These are phyloP conservation scores for Xestia c-nigrum DNA, from an alignment of 2,888 invertebrate species.

Conservation along the genomic window DNA sequence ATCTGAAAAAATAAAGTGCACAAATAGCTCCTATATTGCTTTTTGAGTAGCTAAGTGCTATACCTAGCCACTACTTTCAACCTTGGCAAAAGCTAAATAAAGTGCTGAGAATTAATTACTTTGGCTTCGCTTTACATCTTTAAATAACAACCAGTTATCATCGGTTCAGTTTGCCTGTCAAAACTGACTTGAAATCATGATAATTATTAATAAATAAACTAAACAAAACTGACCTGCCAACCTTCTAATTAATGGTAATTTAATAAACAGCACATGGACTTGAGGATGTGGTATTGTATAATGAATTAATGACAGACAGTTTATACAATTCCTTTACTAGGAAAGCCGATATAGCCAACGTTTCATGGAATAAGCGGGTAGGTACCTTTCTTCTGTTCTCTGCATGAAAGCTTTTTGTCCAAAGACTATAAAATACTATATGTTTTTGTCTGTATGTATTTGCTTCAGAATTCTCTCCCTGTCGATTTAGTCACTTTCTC, in stretches of 20 bases:
- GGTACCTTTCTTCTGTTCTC: background rate
- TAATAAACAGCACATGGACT: background rate
- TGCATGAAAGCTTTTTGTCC: background rate
- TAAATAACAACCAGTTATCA: background rate
- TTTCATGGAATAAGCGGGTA: background rate
- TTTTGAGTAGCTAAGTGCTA: background rate
- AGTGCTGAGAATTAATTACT: background rate
- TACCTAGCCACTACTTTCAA: background rate
- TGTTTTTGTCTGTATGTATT: background rate
- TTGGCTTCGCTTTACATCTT: background rate
- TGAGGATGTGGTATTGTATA: background rate
- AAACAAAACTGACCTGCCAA: background rate
- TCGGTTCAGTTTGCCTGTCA: background rate
- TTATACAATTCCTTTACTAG: background rate
- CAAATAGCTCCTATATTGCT: conserved; percentile 4
- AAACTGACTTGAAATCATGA: too few relatives aligned
- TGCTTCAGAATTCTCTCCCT: background rate
- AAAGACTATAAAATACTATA: too few relatives aligned
- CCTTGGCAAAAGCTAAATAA: conserved; percentile 2
- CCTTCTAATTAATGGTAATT: background rate
- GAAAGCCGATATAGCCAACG: background rate
- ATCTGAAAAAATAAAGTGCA: conserved; percentile 25
- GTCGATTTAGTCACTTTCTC: background rate
- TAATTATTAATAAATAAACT: background rate
- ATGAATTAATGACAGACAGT: background rate